Evolutionary conservation across 2,888 invertebrate species (phyloP).

Genomic region (Pristionchus arcanus): DNA sequence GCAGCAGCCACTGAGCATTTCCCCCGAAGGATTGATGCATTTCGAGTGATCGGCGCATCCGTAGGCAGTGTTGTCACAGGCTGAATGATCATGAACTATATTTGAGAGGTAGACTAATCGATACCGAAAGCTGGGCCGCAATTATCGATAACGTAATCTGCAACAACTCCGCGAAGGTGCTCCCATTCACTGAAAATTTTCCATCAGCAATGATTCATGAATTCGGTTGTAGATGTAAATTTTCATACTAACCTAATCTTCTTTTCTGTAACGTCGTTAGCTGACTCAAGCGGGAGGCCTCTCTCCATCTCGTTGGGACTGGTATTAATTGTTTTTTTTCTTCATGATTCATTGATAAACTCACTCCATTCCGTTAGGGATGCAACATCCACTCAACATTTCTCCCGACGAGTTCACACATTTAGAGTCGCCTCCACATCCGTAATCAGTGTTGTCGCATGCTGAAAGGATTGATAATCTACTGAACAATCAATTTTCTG

Average conservation of each 20-base stretch:
- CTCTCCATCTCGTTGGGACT: background rate
- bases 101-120: background rate
- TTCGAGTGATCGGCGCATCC: background rate
- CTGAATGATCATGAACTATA: background rate
- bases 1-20: background rate
- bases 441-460: background rate
- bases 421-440: background rate
- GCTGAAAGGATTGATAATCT: background rate
- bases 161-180: background rate
- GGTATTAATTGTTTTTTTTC: background rate
- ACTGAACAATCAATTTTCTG: background rate
- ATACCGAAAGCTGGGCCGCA: background rate
- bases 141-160: background rate
- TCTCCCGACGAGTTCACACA: constrained; percentile 23
- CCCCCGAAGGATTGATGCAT: constrained; percentile 6
- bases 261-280: too few species aligned
- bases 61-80: background rate
- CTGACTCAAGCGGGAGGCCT: background rate
- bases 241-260: too few species aligned
- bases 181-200: background rate
- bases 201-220: background rate
- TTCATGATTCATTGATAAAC: background rate
- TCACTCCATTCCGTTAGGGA: background rate
- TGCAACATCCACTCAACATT: background rate
- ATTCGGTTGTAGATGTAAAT: too few species aligned